Conservation (phyloP, 2,797 vertebrate species). For the Myotis myotis region DNA sequence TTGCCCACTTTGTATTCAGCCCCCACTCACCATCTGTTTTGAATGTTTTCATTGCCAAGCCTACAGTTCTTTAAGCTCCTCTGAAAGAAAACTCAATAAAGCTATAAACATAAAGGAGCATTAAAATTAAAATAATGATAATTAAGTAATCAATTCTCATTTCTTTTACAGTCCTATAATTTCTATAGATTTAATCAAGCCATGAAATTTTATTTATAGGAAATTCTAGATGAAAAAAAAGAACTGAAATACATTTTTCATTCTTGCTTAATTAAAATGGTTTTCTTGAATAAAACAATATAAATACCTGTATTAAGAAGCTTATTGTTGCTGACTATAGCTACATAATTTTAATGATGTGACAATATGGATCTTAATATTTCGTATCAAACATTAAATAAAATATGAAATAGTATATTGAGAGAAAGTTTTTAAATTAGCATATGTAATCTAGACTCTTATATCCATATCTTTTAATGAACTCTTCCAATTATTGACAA, state of each 20-base stretch:
- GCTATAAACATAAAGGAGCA: conserved; percentile 23
- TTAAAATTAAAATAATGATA: conserved; percentile 51
- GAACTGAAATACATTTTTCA: conserved; percentile 34
- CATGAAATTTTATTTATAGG: conserved; percentile 56
- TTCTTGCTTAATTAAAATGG: conserved; percentile 63
- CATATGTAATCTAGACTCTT: background rate
- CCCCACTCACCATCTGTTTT: background rate
- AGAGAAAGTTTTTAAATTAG: conserved; percentile 45
- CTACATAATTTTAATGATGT: conserved; percentile 1
- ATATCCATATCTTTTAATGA: background rate
- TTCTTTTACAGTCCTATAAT: conserved; percentile 48
- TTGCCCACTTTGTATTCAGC: background rate
- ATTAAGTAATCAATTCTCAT: conserved; percentile 61
- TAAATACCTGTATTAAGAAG: conserved; percentile 34
- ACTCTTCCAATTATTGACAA: conserved; percentile 7
- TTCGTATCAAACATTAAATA: conserved; percentile 22
- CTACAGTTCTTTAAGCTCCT: background rate
- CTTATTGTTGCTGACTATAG: background rate
- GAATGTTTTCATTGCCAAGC: conserved; percentile 35
- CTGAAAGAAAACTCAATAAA: conserved; percentile 48
- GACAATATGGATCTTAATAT: conserved; percentile 12
- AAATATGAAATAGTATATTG: conserved; percentile 41
- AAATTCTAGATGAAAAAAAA: conserved; percentile 52
- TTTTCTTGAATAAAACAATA: conserved; percentile 1
- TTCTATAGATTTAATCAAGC: conserved; percentile 54